Conservation (phyloP, 1,140 invertebrate genomes). For the Bombus turneri region DNA sequence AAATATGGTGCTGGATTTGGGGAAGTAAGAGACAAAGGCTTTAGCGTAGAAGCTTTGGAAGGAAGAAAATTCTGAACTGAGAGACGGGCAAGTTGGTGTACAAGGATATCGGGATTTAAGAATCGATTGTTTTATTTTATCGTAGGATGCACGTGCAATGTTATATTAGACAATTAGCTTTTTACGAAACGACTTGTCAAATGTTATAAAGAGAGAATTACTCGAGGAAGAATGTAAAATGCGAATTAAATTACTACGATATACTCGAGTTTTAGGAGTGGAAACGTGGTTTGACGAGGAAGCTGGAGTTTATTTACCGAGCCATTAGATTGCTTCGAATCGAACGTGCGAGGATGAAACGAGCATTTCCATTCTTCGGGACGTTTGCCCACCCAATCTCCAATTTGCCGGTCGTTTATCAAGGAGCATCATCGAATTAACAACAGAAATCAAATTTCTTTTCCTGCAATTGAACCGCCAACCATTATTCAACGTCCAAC, state of each 20-base stretch:
- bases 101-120: too few relatives aligned
- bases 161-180: too few relatives aligned
- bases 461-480: background rate
- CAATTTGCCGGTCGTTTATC: slow-evolving; percentile 3
- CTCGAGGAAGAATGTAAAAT: too few relatives aligned
- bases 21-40: too few relatives aligned
- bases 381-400: background rate
- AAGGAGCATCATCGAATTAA: slow-evolving; percentile 9
- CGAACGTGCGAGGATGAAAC: background rate
- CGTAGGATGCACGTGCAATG: too few relatives aligned
- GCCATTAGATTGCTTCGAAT: background rate
- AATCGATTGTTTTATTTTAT: too few relatives aligned
- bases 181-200: too few relatives aligned
- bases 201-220: too few relatives aligned
- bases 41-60: too few relatives aligned
- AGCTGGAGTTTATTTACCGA: background rate
- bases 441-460: slow-evolving; percentile 10
- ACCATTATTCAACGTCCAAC: background rate
- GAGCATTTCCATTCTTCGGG: background rate
- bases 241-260: too few relatives aligned
- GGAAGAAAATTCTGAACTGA: too few relatives aligned
- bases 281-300: background rate
- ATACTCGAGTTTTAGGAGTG: background rate
- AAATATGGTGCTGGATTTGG: background rate
- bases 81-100: too few relatives aligned